Evolutionary conservation across 2,797 vertebrate species (phyloP), one percentile per base, ranked within the genome.

Genomic region (Valencia hispanica): DNA sequence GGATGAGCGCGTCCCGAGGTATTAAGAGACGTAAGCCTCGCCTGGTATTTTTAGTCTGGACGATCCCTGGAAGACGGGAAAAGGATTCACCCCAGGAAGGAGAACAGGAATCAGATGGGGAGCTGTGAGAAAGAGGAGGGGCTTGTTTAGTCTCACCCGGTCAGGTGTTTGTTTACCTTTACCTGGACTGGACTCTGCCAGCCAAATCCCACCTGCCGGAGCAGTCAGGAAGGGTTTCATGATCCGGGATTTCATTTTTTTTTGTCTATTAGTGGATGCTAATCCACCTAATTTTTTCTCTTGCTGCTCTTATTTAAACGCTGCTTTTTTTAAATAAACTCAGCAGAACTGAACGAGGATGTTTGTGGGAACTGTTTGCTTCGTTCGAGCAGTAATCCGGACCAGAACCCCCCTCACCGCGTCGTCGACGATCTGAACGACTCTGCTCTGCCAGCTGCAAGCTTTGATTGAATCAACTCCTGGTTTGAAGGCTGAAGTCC

Each of bases 41-140:
- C 70, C 88, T 85, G 93, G 81, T 95, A 94, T 95, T 95, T 95
- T 94, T 94, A 95, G 94, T 85, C 70, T 74, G 66, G 83, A 88
- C 63, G 80, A 15, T 18, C 17, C 57, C 57, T 18, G 78, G 71
- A 78, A 86, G 75, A 82, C 30, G 61, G 76, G 69, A 74, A 68
- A n/a, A 72, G 74, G 51, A 79, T 41, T 75, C 74, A 27, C 43
- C 11, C 41, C 39, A 50, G 9, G 14, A 66, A 85, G 36, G 32
- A 81, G 68, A 61, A 20, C 75, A 75, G 36, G 30, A 55, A 36
- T 30, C 59, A 57, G 75, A 51, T 2, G 43, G 63, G 47, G 65
- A 8, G 25, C 34, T 30, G 9, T 11, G 20, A 14, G 50, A 0
- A 4, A 75, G 53, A 82, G 65, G 68, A 68, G 27, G 73, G 79